phyloP scores from a whole-genome alignment of 2,888 invertebrate species.

The Enchytraeus crypticus region DNA sequence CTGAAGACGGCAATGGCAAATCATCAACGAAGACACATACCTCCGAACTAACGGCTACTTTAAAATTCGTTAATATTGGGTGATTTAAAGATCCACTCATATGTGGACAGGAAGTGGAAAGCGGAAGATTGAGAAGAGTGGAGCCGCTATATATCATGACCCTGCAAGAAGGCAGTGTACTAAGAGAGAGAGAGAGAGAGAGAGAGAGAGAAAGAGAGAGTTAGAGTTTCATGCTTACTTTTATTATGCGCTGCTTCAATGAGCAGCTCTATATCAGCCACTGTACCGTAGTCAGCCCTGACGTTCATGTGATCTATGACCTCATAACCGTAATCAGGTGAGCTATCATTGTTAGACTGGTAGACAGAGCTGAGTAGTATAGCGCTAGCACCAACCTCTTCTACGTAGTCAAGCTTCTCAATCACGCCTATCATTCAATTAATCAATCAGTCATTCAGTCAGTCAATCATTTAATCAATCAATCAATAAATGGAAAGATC shows the following conservation, averaged over 20 bases:
- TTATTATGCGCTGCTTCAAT: conserved; percentile 17
- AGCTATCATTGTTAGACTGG: neutral
- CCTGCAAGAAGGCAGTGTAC: too few species aligned
- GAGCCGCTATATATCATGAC: too few species aligned
- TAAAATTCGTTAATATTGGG: too few species aligned
- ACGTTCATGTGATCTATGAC: conserved; percentile 21
- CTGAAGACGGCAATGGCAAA: too few species aligned
- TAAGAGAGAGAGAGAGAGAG: too few species aligned
- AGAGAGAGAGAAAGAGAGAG: neutral
- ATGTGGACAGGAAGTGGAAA: too few species aligned
- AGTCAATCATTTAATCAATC: too few species aligned
- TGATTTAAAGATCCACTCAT: too few species aligned
- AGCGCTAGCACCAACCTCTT: conserved; percentile 32
- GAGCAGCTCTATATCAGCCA: conserved; percentile 17
- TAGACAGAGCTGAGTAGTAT: conserved; percentile 40
- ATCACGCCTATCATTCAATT: conserved; percentile 32
- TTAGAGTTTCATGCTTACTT: conserved; percentile 10
- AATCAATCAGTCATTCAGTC: too few species aligned
- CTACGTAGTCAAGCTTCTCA: conserved; percentile 36
- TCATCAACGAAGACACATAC: too few species aligned
- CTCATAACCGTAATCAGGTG: conserved; percentile 23
- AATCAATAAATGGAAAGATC: neutral
- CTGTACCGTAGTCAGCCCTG: conserved; percentile 14
- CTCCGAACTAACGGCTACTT: too few species aligned
- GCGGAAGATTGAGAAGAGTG: too few species aligned